A percentile compares a stretch with the other conserved stretches of the same genome.
phyloP scores from a whole-genome alignment of 92 coral and sea anemone genomes.

The Zoanthus sansibaricus region DNA sequence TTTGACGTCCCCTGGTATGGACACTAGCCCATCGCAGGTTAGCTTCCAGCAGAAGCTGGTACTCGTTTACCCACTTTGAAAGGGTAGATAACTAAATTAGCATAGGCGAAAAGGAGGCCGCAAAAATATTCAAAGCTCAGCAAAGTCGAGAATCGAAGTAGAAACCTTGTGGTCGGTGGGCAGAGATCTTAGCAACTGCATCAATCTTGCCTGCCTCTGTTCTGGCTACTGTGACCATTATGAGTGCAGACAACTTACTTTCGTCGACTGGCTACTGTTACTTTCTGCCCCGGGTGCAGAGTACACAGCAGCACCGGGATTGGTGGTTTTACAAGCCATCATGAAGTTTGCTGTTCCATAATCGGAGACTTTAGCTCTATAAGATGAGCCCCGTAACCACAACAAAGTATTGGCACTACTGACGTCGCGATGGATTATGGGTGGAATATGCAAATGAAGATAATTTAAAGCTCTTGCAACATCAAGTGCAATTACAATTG shows the following conservation, averaged over 20 bases:
- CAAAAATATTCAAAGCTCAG: too few relatives aligned
- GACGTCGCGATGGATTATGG: constrained; percentile 97
- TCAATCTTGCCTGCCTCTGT: background rate
- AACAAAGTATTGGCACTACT: background rate
- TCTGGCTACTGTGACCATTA: constrained; percentile 52
- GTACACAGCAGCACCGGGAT: constrained; percentile 88
- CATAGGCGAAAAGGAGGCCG: too few relatives aligned
- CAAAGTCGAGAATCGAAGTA: background rate
- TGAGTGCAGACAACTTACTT: constrained; percentile 77
- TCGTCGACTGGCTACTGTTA: constrained; percentile 48
- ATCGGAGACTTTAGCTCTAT: background rate
- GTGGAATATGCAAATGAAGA: constrained; percentile 60
- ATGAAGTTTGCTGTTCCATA: constrained; percentile 47
- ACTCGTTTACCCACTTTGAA: too few relatives aligned
- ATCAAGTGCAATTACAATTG: constrained; percentile 74
- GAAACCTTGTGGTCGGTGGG: too few relatives aligned
- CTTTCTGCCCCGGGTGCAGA: constrained; percentile 83
- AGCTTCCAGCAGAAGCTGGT: too few relatives aligned
- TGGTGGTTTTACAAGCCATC: constrained; percentile 80
- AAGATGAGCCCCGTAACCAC: too few relatives aligned
- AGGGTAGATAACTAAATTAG: too few relatives aligned
- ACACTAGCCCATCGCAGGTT: too few relatives aligned
- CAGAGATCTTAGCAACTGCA: background rate
- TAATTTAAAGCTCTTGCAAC: background rate
- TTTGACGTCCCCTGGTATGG: background rate